Percentiles rank a stretch among this genome's conserved stretches.
Evolutionary conservation across 2,888 invertebrate genomes (phyloP).

Genomic region (Epinotia brunnichana): DNA sequence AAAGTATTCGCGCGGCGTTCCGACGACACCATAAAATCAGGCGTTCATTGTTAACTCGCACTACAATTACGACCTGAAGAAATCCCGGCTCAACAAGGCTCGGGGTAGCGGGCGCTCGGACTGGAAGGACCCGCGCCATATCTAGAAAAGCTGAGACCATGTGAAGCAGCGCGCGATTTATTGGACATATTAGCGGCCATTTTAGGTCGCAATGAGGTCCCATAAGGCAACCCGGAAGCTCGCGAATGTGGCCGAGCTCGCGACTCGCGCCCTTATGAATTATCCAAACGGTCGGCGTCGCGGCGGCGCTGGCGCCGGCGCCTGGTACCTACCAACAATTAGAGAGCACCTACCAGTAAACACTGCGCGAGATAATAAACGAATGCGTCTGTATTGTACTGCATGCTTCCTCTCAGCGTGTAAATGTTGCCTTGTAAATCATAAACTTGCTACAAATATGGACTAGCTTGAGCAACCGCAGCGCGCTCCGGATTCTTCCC

Average conservation of each 20-base stretch:
- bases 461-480: slow-evolving; percentile 32
- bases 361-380: slow-evolving; percentile 67
- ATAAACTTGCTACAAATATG: slow-evolving; percentile 58
- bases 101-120: slow-evolving; percentile 8
- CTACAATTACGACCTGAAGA: slow-evolving; percentile 30
- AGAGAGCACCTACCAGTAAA: slow-evolving; percentile 62
- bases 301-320: slow-evolving; percentile 62
- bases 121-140: slow-evolving; percentile 21
- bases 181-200: slow-evolving; percentile 55
- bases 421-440: slow-evolving; percentile 52
- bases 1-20: slow-evolving; percentile 33
- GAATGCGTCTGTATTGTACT: slow-evolving; percentile 53
- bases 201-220: slow-evolving; percentile 59
- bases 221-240: slow-evolving; percentile 68
- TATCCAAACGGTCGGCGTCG: slow-evolving; percentile 74
- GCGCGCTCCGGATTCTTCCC: slow-evolving; percentile 35
- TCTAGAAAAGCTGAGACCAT: slow-evolving; percentile 33
- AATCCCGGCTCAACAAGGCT: slow-evolving; percentile 9
- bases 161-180: slow-evolving; percentile 46
- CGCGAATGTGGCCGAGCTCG: slow-evolving; percentile 48
- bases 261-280: slow-evolving; percentile 76
- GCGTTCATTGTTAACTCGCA: slow-evolving; percentile 34
- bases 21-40: slow-evolving; percentile 32
- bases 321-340: slow-evolving; percentile 38
- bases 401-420: slow-evolving; percentile 47